phyloP scores from a whole-genome alignment of 64 coral and sea anemone species.

The Orbicella faveolata region DNA sequence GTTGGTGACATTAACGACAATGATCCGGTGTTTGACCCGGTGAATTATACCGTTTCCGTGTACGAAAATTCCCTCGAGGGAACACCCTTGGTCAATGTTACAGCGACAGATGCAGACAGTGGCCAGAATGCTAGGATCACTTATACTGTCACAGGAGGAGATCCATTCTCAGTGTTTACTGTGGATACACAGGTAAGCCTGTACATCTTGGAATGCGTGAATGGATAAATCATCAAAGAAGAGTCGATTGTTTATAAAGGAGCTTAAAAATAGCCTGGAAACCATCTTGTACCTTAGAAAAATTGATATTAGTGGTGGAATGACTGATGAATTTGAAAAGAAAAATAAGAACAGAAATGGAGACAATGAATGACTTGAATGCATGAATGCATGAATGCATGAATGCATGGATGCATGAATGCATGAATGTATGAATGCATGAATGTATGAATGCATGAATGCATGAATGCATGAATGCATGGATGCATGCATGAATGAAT shows the following conservation, averaged over 20 bases:
- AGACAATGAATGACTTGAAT: too few relatives aligned
- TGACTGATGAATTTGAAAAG: too few relatives aligned
- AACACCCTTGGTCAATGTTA: slow-evolving; percentile 61
- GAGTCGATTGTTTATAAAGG: neutral
- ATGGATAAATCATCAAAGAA: neutral
- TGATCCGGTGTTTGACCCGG: slow-evolving; percentile 79
- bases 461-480: too few relatives aligned
- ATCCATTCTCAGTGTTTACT: slow-evolving; percentile 59
- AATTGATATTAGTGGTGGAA: too few relatives aligned
- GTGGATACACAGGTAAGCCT: slow-evolving; percentile 61
- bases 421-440: too few relatives aligned
- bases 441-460: too few relatives aligned
- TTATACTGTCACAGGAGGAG: slow-evolving; percentile 72
- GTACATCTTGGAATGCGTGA: too few relatives aligned
- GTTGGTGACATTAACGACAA: slow-evolving; percentile 92
- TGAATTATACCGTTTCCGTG: slow-evolving; percentile 79
- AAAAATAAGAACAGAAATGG: too few relatives aligned
- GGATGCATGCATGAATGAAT: too few relatives aligned
- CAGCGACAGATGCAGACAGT: slow-evolving; percentile 81
- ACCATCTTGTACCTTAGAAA: neutral
- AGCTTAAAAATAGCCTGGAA: too few relatives aligned
- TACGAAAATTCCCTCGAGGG: slow-evolving; percentile 71
- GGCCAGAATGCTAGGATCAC: slow-evolving; percentile 91
- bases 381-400: too few relatives aligned
- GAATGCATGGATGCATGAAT: too few relatives aligned